phyloP scores from a whole-genome alignment of 2,888 invertebrate species.

The Cerastis leucographa region DNA sequence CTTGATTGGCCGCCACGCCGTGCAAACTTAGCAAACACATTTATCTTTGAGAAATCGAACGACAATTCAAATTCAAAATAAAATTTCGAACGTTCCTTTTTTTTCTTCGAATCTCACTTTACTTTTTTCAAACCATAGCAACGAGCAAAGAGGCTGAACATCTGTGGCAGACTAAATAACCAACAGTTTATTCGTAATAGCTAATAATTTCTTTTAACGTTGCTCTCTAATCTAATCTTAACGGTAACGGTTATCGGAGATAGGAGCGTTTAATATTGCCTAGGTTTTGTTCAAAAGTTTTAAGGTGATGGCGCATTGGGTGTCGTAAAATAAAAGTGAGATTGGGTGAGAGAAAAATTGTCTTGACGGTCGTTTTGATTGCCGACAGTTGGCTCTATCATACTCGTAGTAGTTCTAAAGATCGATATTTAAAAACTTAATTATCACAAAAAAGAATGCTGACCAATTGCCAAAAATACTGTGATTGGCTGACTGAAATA shows the following conservation, averaged over 20 bases:
- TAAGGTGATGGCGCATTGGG: not conserved
- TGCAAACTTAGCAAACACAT: not conserved
- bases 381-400: not conserved
- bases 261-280: constrained; percentile 33
- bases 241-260: constrained; percentile 57
- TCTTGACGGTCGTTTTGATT: not conserved
- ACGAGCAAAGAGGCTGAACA: constrained; percentile 31
- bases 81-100: constrained; percentile 10
- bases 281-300: constrained; percentile 39
- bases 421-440: not conserved
- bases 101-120: constrained; percentile 21
- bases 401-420: not conserved
- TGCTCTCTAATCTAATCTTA: constrained; percentile 55
- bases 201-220: constrained; percentile 63
- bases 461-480: not conserved
- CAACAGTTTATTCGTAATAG: constrained; percentile 59
- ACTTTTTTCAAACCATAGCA: constrained; percentile 23
- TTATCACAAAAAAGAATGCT: not conserved
- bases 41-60: not conserved
- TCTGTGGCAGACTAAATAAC: constrained; percentile 55
- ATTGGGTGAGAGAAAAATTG: not conserved
- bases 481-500: not conserved
- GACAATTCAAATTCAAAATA: constrained; percentile 4
- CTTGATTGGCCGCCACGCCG: no score
- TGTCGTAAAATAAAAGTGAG: not conserved